Evolutionary conservation across 2,113 vertebrate genomes (phyloP).

Genomic region (Athene cunicularia): DNA sequence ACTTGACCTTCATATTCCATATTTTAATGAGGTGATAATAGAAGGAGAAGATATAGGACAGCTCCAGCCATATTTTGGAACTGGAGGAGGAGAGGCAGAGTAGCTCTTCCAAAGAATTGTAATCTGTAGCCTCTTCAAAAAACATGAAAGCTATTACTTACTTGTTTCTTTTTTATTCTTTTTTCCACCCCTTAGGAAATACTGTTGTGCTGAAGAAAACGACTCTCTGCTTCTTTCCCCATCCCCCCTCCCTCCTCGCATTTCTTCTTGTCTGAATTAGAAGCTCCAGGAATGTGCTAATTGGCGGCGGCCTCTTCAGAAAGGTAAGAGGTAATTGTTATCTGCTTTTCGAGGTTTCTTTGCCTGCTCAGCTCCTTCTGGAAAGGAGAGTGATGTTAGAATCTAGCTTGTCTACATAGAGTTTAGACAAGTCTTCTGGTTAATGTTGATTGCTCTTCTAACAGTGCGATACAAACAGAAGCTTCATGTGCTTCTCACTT

Average conservation of each 20-base stretch:
- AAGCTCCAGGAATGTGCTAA: slow-evolving; percentile 62
- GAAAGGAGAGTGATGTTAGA: background rate
- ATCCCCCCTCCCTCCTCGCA: background rate
- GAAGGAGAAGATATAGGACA: background rate
- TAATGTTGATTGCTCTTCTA: background rate
- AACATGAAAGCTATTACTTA: background rate
- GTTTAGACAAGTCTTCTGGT: background rate
- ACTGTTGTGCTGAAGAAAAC: background rate
- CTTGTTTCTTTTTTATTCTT: background rate
- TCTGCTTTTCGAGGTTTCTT: slow-evolving; percentile 15
- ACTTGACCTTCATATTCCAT: background rate
- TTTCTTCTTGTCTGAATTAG: slow-evolving; percentile 23
- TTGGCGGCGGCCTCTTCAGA: slow-evolving; percentile 55
- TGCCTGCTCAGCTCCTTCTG: slow-evolving; percentile 19
- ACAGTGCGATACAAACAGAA: background rate
- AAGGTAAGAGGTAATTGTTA: slow-evolving; percentile 63
- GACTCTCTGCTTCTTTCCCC: background rate
- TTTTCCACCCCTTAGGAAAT: background rate
- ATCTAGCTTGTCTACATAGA: background rate
- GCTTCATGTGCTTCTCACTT: background rate
- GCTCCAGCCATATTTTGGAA: background rate
- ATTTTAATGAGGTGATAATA: background rate
- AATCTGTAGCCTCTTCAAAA: background rate
- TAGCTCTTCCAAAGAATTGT: background rate
- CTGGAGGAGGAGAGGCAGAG: background rate